A percentile compares a stretch with the other conserved stretches of the same genome.
These are phyloP conservation scores for Poecilobothrus nobilitatus DNA, from an alignment of 2,888 invertebrate genomes.

Conservation along the genomic window DNA sequence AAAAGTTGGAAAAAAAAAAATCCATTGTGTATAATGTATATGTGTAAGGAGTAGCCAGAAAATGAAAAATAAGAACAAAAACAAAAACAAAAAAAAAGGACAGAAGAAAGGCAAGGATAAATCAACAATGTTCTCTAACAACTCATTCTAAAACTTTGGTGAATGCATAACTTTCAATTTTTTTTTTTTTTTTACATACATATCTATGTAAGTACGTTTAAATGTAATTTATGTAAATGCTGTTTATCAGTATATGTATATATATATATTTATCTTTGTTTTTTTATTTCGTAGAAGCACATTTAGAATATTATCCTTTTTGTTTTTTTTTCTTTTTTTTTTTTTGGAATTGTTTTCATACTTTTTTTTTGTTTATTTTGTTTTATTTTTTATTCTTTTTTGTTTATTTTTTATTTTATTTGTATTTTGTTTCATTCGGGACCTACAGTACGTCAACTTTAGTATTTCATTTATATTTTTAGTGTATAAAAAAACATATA, in stretches of 20 bases:
- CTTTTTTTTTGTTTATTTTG: too few species aligned
- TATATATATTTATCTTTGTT: neutral
- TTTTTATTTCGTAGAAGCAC: neutral
- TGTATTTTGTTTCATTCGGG: neutral
- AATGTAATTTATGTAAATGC: neutral
- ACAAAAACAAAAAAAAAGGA: neutral
- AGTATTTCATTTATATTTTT: neutral
- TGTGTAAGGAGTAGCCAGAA: neutral
- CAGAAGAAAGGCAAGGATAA: neutral
- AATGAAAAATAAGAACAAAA: neutral
- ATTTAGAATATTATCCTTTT: constrained; percentile 3
- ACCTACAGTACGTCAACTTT: constrained; percentile 6
- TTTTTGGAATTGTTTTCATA: neutral
- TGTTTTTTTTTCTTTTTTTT: neutral
- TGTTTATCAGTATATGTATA: neutral
- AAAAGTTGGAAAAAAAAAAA: neutral
- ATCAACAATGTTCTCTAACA: constrained; percentile 1
- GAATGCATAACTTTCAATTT: neutral
- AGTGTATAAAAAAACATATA: too few species aligned
- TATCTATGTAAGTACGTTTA: neutral
- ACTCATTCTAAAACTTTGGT: neutral
- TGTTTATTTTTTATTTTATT: neutral
- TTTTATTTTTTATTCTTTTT: neutral
- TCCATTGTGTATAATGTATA: neutral
- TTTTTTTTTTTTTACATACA: neutral